Evolutionary conservation across 2,797 vertebrate species (phyloP).

Genomic region (Eupleurogrammus muticus): DNA sequence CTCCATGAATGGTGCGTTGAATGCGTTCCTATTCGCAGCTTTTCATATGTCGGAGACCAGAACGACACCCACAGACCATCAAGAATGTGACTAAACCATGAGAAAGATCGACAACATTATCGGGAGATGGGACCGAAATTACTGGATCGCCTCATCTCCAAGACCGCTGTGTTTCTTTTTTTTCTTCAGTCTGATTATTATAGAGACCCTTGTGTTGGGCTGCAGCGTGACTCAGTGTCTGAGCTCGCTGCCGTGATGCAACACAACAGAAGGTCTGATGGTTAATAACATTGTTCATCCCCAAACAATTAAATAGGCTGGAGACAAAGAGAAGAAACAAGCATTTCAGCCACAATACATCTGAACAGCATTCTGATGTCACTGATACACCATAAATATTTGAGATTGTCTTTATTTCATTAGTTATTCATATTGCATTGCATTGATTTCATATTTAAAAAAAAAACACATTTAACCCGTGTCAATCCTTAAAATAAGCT

Average conservation of each 20-base stretch:
- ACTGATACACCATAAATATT: slow-evolving; percentile 43
- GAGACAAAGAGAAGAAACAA: slow-evolving; percentile 30
- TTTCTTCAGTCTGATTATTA: slow-evolving; percentile 14
- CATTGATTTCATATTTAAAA: slow-evolving; percentile 17
- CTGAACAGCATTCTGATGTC: slow-evolving; percentile 39
- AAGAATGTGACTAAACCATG: slow-evolving; percentile 50
- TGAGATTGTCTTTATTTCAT: slow-evolving; percentile 41
- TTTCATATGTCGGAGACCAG: slow-evolving; percentile 15
- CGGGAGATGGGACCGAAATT: slow-evolving; percentile 51
- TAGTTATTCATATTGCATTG: slow-evolving; percentile 17
- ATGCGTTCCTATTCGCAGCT: slow-evolving; percentile 45
- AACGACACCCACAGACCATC: slow-evolving; percentile 45
- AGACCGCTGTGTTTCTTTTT: slow-evolving; percentile 21
- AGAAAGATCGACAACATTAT: slow-evolving; percentile 59
- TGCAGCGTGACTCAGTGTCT: slow-evolving; percentile 63
- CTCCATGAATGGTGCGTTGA: slow-evolving; percentile 45
- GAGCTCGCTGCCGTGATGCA: slow-evolving; percentile 51
- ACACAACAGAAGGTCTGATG: slow-evolving; percentile 50
- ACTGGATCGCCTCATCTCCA: slow-evolving; percentile 52
- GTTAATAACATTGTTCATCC: slow-evolving; percentile 36
- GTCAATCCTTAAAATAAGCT: neutral
- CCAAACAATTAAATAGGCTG: slow-evolving; percentile 35
- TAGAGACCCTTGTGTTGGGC: slow-evolving; percentile 57
- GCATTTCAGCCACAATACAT: slow-evolving; percentile 37
- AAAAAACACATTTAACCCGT: slow-evolving; percentile 11